phyloP scores from a whole-genome alignment of 2,797 vertebrate species.

The Eleutherodactylus coqui region DNA sequence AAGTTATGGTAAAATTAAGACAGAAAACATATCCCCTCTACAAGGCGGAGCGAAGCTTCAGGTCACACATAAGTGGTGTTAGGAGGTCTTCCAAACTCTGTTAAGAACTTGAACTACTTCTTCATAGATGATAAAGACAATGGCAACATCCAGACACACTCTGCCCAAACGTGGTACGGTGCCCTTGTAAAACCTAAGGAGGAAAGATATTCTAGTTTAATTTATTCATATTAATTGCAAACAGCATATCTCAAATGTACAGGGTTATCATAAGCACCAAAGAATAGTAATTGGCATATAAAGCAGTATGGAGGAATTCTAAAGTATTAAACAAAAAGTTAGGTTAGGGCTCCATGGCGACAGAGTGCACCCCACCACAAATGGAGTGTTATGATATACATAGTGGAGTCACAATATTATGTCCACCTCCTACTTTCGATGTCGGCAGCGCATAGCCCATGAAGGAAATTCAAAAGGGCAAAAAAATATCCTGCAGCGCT shows the following conservation, averaged over 20 bases:
- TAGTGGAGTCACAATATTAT: too few relatives aligned
- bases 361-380: too few relatives aligned
- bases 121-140: constrained; percentile 81
- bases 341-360: too few relatives aligned
- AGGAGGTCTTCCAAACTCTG: constrained; percentile 74
- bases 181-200: constrained; percentile 81
- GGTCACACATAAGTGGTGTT: background rate
- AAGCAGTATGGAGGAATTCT: too few relatives aligned
- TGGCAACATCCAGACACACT: constrained; percentile 79
- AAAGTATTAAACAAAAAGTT: too few relatives aligned
- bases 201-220: background rate
- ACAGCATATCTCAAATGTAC: background rate
- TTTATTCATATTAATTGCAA: background rate
- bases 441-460: too few relatives aligned
- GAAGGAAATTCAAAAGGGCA: too few relatives aligned
- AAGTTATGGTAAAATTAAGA: background rate
- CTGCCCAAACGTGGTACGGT: constrained; percentile 77
- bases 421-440: too few relatives aligned
- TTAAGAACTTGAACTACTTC: constrained; percentile 81
- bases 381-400: too few relatives aligned
- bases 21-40: background rate
- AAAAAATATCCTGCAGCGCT: too few relatives aligned
- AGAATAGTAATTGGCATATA: too few relatives aligned
- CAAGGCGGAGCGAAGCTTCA: background rate
- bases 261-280: too few relatives aligned